phyloP scores from a whole-genome alignment of 1,140 invertebrate genomes.

The Brachionus manjavacas region DNA sequence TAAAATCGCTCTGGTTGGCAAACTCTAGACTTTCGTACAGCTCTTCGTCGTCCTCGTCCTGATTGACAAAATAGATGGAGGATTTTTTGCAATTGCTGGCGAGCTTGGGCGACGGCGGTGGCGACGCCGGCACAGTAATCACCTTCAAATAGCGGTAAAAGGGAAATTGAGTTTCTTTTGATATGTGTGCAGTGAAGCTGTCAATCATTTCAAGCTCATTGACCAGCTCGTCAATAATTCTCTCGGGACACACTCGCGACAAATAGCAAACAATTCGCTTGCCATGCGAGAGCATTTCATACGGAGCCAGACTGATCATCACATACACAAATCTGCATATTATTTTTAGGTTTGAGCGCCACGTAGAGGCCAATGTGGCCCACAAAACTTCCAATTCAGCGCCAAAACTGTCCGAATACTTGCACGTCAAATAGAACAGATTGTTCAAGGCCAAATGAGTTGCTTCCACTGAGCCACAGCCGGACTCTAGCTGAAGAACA shows the following conservation, averaged over 20 bases:
- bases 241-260: slow-evolving; percentile 78
- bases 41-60: slow-evolving; percentile 59
- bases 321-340: slow-evolving; percentile 96
- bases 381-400: slow-evolving; percentile 91
- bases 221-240: slow-evolving; percentile 91
- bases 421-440: slow-evolving; percentile 96
- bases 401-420: slow-evolving; percentile 74
- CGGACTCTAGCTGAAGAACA: not conserved
- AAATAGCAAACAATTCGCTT: slow-evolving; percentile 89
- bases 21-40: slow-evolving; percentile 45
- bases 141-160: not conserved
- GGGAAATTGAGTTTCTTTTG: not conserved
- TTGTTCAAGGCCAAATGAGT: slow-evolving; percentile 87
- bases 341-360: slow-evolving; percentile 92
- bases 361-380: slow-evolving; percentile 82
- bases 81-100: not conserved
- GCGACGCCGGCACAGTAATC: not conserved
- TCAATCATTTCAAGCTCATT: slow-evolving; percentile 66
- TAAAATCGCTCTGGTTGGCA: slow-evolving; percentile 50
- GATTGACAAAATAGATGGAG: slow-evolving; percentile 26
- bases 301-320: slow-evolving; percentile 86
- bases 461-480: slow-evolving; percentile 23
- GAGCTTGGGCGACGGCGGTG: slow-evolving; percentile 32
- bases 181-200: slow-evolving; percentile 4
- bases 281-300: slow-evolving; percentile 81